A percentile compares a stretch with the other conserved stretches of the same genome.
Evolutionary conservation across 2,888 invertebrate genomes (phyloP).

Genomic region (Diplolepis rosae): DNA sequence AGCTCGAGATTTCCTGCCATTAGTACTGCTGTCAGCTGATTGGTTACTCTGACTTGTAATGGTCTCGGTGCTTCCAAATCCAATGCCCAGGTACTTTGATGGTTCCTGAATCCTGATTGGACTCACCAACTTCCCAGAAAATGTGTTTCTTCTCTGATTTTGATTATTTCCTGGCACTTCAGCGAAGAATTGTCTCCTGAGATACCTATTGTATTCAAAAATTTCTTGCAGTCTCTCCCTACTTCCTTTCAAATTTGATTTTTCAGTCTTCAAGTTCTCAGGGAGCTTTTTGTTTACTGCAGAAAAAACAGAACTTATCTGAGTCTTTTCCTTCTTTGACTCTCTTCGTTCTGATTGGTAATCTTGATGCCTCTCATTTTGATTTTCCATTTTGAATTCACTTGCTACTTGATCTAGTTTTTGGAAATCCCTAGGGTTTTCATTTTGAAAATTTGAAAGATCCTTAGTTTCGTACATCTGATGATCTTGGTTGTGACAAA

Average conservation of each 20-base stretch:
- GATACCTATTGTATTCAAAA: conserved; percentile 67
- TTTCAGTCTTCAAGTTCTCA: conserved; percentile 27
- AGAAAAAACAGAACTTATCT: not conserved
- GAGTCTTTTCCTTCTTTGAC: not conserved
- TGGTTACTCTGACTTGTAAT: conserved; percentile 70
- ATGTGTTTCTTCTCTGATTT: conserved; percentile 4
- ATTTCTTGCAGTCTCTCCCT: conserved; percentile 69
- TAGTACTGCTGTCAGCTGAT: conserved; percentile 64
- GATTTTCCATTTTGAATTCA: not conserved
- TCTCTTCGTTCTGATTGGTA: too few relatives aligned
- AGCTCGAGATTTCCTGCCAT: conserved; percentile 61
- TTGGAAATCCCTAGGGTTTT: not conserved
- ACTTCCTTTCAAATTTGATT: conserved; percentile 58
- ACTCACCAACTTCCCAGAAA: conserved; percentile 22
- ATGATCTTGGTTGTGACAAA: not conserved
- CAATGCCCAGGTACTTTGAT: conserved; percentile 39
- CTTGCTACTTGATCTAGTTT: not conserved
- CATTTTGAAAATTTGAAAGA: not conserved
- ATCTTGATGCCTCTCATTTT: not conserved
- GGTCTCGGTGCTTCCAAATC: conserved; percentile 70
- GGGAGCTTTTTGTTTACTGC: not conserved
- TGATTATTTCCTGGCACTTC: conserved; percentile 43
- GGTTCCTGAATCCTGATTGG: conserved; percentile 10
- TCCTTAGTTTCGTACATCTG: not conserved
- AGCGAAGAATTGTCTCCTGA: conserved; percentile 67